Percentiles rank a stretch among this genome's conserved stretches.
Evolutionary conservation across 2,888 invertebrate species (phyloP).

Genomic region (Bombylius major): DNA sequence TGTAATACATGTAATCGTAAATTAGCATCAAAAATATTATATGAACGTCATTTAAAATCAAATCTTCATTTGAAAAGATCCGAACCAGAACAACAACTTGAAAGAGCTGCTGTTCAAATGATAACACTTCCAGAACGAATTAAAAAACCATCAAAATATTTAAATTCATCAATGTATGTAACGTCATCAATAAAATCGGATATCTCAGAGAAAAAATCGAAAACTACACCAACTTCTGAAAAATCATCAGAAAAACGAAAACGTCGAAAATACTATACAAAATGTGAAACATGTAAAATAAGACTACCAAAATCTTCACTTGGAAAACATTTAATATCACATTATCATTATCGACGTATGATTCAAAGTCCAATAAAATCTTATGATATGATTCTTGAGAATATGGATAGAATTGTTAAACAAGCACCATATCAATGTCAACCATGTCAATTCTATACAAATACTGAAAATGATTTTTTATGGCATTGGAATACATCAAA

Average conservation of each 20-base stretch:
- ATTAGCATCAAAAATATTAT: constrained; percentile 58
- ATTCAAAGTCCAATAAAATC: constrained; percentile 43
- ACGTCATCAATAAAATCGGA: not conserved
- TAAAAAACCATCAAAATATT: constrained; percentile 34
- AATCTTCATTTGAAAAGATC: constrained; percentile 57
- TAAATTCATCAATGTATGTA: constrained; percentile 31
- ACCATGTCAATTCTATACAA: constrained; percentile 73
- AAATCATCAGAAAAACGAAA: constrained; percentile 36
- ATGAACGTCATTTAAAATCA: constrained; percentile 63
- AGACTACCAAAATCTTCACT: constrained; percentile 54
- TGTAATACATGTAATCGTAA: constrained; percentile 68
- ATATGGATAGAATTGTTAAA: constrained; percentile 64
- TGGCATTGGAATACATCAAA: constrained; percentile 59
- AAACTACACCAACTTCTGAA: constrained; percentile 14
- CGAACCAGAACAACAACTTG: constrained; percentile 54
- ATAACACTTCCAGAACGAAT: constrained; percentile 17
- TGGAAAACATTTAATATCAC: constrained; percentile 76
- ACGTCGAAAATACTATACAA: constrained; percentile 45
- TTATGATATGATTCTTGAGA: constrained; percentile 54
- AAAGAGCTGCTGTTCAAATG: constrained; percentile 39
- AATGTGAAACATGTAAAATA: constrained; percentile 60
- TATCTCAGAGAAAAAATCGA: constrained; percentile 16
- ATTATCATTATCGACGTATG: constrained; percentile 68
- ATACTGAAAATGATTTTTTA: constrained; percentile 56
- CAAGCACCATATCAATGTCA: constrained; percentile 79